Evolutionary conservation across 2,113 vertebrate genomes (phyloP).

Genomic region (Percopsis transmontana): DNA sequence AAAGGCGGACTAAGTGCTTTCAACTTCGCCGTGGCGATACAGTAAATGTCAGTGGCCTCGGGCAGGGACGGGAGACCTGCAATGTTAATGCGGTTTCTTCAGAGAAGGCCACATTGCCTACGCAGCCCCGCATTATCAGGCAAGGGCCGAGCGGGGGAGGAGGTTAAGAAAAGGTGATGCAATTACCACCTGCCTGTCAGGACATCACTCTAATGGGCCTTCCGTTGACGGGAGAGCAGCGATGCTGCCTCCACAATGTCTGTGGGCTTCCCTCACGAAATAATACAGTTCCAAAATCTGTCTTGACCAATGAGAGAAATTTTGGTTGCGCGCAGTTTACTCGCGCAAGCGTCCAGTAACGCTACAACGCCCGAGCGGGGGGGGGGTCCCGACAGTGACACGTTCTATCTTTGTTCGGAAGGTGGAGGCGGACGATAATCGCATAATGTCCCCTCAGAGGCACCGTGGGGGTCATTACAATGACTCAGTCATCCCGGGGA

Average conservation of each 20-base stretch:
- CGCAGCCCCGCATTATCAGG: slow-evolving; percentile 31
- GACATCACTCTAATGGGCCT: slow-evolving; percentile 58
- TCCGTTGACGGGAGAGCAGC: slow-evolving; percentile 41
- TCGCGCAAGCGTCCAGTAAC: no score
- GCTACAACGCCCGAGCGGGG: no score
- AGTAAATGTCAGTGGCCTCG: slow-evolving; percentile 59
- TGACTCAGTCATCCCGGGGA: slow-evolving; percentile 50
- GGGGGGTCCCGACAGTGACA: no score
- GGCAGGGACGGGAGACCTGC: slow-evolving; percentile 33
- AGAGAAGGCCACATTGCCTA: slow-evolving; percentile 10
- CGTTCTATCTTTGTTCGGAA: no score
- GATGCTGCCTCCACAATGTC: slow-evolving; percentile 19
- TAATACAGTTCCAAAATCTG: not conserved
- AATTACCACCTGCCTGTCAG: slow-evolving; percentile 71
- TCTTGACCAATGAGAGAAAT: no score
- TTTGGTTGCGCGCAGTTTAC: no score
- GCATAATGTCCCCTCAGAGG: slow-evolving; percentile 3
- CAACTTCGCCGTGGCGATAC: slow-evolving; percentile 38
- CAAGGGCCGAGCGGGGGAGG: slow-evolving; percentile 20
- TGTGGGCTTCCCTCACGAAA: slow-evolving; percentile 27
- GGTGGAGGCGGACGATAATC: not conserved
- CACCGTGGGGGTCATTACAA: slow-evolving; percentile 6
- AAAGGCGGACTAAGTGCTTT: slow-evolving; percentile 55
- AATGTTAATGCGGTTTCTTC: slow-evolving; percentile 43
- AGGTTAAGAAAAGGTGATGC: slow-evolving; percentile 63